Conservation (phyloP, 2,888 invertebrate genomes). For the Morinoia aosen region DNA sequence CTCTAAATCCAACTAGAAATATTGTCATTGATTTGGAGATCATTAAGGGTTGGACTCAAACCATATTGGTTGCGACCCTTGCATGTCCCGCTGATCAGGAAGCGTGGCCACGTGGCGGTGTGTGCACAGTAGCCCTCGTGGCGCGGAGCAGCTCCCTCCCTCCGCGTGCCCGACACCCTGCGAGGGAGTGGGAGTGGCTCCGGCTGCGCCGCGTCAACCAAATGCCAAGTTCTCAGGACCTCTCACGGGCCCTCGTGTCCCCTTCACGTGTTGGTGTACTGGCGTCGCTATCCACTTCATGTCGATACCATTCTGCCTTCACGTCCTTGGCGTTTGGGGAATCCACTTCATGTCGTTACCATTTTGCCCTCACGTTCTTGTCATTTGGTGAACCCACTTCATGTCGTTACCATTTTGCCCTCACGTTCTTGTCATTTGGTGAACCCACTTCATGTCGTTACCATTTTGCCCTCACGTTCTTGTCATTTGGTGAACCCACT, state of each 20-base stretch:
- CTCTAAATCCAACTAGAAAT: neutral
- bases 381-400: neutral
- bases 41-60: neutral
- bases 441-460: too few species aligned
- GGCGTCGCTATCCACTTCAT: neutral
- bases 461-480: too few species aligned
- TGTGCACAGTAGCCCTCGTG: neutral
- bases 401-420: neutral
- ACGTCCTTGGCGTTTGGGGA: too few species aligned
- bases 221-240: slow-evolving; percentile 4
- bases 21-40: neutral
- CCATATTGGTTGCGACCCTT: neutral
- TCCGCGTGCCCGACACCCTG: neutral
- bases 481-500: too few species aligned
- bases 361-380: neutral
- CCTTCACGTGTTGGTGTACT: neutral
- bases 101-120: neutral
- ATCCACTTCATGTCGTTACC: neutral
- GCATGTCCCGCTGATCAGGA: neutral
- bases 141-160: neutral
- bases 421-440: too few species aligned
- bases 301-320: neutral
- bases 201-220: neutral
- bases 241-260: neutral
- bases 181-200: neutral